Base-by-base conservation (phyloP, 2,888 invertebrate genomes). In the Cotesia congregata region DNA sequence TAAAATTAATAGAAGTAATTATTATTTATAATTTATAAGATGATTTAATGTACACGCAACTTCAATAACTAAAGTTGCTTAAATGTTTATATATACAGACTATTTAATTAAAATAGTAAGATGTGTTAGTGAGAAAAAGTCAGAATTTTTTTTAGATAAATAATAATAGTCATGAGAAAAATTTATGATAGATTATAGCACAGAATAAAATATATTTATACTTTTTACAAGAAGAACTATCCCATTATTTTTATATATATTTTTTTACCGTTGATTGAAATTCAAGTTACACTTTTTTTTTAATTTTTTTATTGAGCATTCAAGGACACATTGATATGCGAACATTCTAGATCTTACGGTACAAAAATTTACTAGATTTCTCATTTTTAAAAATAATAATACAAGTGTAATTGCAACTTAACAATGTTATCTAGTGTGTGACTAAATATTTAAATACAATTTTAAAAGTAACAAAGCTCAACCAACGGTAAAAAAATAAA, bases 161-260 rank as follows among this genome's bases (percentile, higher is more conserved):
- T 50, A 50, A 50, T 50, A n/a, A 12, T 67, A 38, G 39, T 67
- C 12, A 72, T 20, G 64, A 15, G 41, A 17, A 50, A 72, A 72
- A 40, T 64, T 64, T 72, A 40, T 12, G 72, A 68, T n/a, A 78
- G 67, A 71, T 85, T 83, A 87, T 86, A 89, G 88, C 88, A 88
- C 87, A 88, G 88, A 88, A 84, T 86, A 83, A 81, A 82, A 80
- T 81, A 83, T 82, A 82, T 30, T 30, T 81, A 75, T 39, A 71
- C n/a, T 9, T 50, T 50, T 50, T 50, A 50, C 50, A 50, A 30
- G n/a, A 69, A 59, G 30, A 59, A 69, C 5, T 17, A 30, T 30
- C 30, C 30, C 30, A 17, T 17, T n/a, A 68, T 39, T 67, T 40
- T 67, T 40, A 6, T 65, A 1, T 12, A 30, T 3, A 30, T 50